Evolutionary conservation across 2,888 invertebrate species (phyloP).

Genomic region (Tridacna gigas): DNA sequence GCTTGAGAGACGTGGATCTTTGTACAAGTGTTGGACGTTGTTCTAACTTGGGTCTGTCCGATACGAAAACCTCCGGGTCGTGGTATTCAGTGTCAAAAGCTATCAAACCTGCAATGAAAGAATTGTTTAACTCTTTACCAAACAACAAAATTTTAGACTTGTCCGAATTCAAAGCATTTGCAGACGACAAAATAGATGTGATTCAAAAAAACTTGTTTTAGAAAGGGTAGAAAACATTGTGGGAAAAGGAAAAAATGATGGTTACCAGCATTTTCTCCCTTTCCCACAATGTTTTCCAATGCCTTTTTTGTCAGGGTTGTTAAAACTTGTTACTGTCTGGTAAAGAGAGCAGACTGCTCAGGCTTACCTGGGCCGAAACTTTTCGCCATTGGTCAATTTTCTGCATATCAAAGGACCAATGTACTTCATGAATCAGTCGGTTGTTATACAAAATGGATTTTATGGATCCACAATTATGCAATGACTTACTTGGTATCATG

Average conservation of each 20-base stretch:
- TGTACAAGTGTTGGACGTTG: neutral
- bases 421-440: no score
- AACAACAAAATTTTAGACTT: no score
- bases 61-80: slow-evolving; percentile 74
- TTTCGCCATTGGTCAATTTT: no score
- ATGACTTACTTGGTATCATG: no score
- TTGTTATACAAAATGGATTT: no score
- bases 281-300: neutral
- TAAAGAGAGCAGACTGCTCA: neutral
- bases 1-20: slow-evolving; percentile 6
- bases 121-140: neutral
- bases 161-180: no score
- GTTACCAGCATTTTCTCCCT: neutral
- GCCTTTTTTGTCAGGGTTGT: neutral
- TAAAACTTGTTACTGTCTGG: neutral
- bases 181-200: no score
- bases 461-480: no score
- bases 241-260: neutral
- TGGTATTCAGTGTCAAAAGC: slow-evolving; percentile 81
- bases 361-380: no score
- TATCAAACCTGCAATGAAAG: slow-evolving; percentile 73
- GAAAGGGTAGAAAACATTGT: neutral
- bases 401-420: no score
- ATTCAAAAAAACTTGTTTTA: neutral
- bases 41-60: slow-evolving; percentile 58